A percentile compares a stretch with the other conserved stretches of the same genome.
phyloP scores from a whole-genome alignment of 2,113 vertebrate genomes.

The Chitala chitala region DNA sequence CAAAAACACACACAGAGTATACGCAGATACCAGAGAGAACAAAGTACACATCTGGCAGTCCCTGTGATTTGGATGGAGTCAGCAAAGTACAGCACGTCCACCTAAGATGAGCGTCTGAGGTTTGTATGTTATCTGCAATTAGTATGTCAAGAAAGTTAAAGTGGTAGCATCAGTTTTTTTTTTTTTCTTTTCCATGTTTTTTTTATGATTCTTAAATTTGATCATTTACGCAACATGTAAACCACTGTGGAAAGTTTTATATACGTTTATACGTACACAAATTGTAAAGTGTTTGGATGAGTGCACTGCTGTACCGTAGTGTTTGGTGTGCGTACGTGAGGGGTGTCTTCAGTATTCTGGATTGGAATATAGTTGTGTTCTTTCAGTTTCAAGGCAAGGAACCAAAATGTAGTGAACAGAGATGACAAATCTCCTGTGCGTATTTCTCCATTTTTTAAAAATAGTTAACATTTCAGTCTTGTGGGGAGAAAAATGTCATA shows the following conservation, averaged over 20 bases:
- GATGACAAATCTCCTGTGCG: too few species aligned
- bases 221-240: background rate
- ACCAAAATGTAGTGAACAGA: slow-evolving; percentile 11
- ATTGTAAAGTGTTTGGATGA: background rate
- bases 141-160: background rate
- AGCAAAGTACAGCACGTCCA: background rate
- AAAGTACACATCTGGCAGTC: too few species aligned
- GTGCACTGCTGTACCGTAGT: background rate
- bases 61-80: background rate
- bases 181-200: background rate
- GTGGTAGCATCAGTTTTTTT: background rate
- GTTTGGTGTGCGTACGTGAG: background rate
- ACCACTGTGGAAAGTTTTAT: slow-evolving; percentile 4
- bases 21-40: background rate
- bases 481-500: too few species aligned
- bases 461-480: too few species aligned
- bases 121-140: background rate
- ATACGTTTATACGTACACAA: background rate
- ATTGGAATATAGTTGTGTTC: background rate
- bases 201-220: background rate
- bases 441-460: too few species aligned
- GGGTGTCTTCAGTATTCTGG: background rate
- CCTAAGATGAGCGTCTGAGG: background rate
- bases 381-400: background rate
- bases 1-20: background rate